Percentiles rank a stretch among this genome's conserved stretches.
Evolutionary conservation across 30 jellyfish, hydroid and myxozoan species (phyloP).

Genomic region (Aurelia sp.): DNA sequence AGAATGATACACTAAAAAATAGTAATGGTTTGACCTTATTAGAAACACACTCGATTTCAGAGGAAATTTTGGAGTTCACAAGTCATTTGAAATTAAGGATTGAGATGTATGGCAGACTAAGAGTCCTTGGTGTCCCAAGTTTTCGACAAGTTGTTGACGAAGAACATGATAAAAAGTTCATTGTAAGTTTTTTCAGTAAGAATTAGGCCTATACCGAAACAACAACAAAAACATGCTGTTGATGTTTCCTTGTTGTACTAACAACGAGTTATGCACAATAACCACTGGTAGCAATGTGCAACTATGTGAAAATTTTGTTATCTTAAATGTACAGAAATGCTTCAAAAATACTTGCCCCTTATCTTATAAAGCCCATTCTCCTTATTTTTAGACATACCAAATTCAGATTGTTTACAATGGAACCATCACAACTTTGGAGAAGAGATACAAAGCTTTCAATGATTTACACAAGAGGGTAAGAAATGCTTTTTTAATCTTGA

Average conservation of each 20-base stretch:
- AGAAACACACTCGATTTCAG: not conserved
- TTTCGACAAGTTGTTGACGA: slow-evolving; percentile 58
- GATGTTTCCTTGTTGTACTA: too few species aligned
- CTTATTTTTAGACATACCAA: slow-evolving; percentile 47
- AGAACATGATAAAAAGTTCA: slow-evolving; percentile 48
- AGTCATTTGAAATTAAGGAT: not conserved
- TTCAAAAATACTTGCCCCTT: too few species aligned
- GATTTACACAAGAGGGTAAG: slow-evolving; percentile 72
- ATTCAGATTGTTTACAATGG: slow-evolving; percentile 59
- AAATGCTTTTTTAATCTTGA: too few species aligned
- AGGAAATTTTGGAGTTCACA: not conserved
- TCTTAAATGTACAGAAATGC: too few species aligned
- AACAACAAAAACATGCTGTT: too few species aligned
- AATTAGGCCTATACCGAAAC: too few species aligned
- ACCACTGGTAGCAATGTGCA: too few species aligned
- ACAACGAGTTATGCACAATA: too few species aligned
- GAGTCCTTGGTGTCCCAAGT: slow-evolving; percentile 78
- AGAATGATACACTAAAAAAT: too few species aligned
- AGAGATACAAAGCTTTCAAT: slow-evolving; percentile 61
- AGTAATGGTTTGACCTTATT: not conserved
- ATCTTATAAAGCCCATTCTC: too few species aligned
- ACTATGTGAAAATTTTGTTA: too few species aligned
- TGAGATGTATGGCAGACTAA: slow-evolving; percentile 59
- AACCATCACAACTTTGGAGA: slow-evolving; percentile 47
- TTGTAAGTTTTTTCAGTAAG: slow-evolving; percentile 21